Evolutionary conservation across 2,113 vertebrate species (phyloP), one percentile per base, ranked within the genome.

Genomic region (Chlamydotis undulata): DNA sequence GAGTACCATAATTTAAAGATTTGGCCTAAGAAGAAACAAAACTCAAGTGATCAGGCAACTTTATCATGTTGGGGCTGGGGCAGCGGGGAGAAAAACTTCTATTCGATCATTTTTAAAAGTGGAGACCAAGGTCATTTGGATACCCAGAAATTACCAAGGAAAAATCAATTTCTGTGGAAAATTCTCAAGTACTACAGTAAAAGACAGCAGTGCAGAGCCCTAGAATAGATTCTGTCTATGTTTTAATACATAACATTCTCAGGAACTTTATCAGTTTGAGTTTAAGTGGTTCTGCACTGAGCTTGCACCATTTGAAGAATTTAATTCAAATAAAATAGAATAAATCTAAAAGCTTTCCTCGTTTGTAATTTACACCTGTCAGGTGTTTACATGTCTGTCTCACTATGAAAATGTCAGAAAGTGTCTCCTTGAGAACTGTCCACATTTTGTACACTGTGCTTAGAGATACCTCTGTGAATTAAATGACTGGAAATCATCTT

Each of bases 401-500:
- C 68, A 12, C 24, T 25, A 4, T 8, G 18, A n/a, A 5, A 25
- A n/a, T 24, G 33, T 28, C 76, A 37, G 57, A 10, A 35, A 37
- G 21, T 9, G 12, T 35, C 28, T 57, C 29, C 12, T 19, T 10
- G 31, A 77, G 18, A 61, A 43, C 12, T 3, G n/a, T 22, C 28
- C 12, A 4, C 14, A 11, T 63, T 83, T 55, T 26, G 6, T 13
- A 50, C 0, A 0, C 49, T 10, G 26, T 33, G 26, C 56, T 55
- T 26, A 33, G 47, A 33, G 33, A n/a, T 12, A 10, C 9, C 24
- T 67, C 25, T 19, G 49, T 8, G 57, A 83, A 53, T 2, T 13
- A 37, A 67, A 15, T 1, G 5, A 8, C 1, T 22, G 15, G 22
- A 21, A 95, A 59, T 88, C 49, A 91, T 25, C 22, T 13, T 21